These are phyloP conservation scores for Hestina assimilis DNA, from an alignment of 1,140 invertebrate genomes.

Conservation along the genomic window DNA sequence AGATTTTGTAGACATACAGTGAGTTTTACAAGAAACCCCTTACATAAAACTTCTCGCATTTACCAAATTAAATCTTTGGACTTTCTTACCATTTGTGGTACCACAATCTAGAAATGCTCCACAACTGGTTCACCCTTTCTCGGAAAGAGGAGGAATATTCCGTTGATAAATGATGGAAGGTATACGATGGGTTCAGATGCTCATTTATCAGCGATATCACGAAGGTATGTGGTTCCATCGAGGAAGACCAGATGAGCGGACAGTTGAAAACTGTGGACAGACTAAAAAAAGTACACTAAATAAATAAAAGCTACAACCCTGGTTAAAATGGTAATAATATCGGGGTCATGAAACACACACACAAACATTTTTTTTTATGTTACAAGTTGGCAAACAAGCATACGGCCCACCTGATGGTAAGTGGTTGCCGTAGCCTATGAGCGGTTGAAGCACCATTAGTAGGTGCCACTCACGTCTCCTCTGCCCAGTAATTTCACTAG, in stretches of 20 bases:
- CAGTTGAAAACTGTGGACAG: slow-evolving; percentile 43
- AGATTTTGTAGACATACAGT: too few species aligned
- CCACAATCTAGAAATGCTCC: slow-evolving; percentile 1
- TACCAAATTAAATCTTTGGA: neutral
- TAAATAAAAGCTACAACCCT: neutral
- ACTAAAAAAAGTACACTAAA: slow-evolving; percentile 24
- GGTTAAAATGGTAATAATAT: too few species aligned
- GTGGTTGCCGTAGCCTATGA: too few species aligned
- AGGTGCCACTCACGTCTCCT: too few species aligned
- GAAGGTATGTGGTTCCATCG: slow-evolving; percentile 43
- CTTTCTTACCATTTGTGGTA: slow-evolving; percentile 37
- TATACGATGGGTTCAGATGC: slow-evolving; percentile 43
- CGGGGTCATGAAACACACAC: too few species aligned
- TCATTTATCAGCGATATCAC: slow-evolving; percentile 46
- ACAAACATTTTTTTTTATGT: too few species aligned
- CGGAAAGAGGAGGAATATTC: slow-evolving; percentile 33
- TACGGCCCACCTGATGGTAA: too few species aligned
- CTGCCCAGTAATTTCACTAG: too few species aligned
- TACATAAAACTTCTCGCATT: too few species aligned
- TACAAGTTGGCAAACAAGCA: too few species aligned
- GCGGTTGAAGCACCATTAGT: too few species aligned
- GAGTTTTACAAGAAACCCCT: neutral
- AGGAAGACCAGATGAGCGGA: slow-evolving; percentile 53
- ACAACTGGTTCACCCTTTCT: slow-evolving; percentile 34
- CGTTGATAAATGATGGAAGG: slow-evolving; percentile 7